phyloP scores from a whole-genome alignment of 1,140 invertebrate species.

The Ooceraea biroi region DNA sequence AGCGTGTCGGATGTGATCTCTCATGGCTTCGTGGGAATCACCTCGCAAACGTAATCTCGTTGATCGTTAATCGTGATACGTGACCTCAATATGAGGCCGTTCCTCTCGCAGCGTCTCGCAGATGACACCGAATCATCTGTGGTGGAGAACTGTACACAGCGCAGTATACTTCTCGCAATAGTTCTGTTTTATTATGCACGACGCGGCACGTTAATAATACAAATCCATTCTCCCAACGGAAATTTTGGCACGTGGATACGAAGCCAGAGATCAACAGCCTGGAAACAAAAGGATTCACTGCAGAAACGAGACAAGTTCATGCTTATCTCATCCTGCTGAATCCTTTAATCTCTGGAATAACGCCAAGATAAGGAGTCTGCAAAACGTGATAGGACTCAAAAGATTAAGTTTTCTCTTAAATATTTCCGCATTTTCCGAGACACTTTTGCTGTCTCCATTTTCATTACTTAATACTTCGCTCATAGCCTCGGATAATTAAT shows the following conservation, averaged over 20 bases:
- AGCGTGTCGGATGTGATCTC: not conserved
- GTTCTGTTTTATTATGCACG: not conserved
- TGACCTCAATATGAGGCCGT: slow-evolving; percentile 5
- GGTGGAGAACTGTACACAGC: not conserved
- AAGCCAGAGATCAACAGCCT: not conserved
- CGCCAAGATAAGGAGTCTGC: not conserved
- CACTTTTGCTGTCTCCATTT: no score
- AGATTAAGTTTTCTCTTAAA: no score
- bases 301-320: not conserved
- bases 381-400: no score
- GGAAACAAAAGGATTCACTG: not conserved
- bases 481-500: no score
- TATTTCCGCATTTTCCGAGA: no score
- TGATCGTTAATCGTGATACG: not conserved
- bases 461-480: no score
- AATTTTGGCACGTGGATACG: not conserved
- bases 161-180: not conserved
- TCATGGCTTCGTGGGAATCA: not conserved
- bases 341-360: not conserved
- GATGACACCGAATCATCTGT: slow-evolving; percentile 36
- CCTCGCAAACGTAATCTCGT: not conserved
- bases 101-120: slow-evolving; percentile 23
- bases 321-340: not conserved
- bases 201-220: not conserved
- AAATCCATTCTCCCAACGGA: not conserved